A percentile compares a stretch with the other conserved stretches of the same genome.
Conservation (phyloP, 2,888 invertebrate genomes). For the Amiota mariae region DNA sequence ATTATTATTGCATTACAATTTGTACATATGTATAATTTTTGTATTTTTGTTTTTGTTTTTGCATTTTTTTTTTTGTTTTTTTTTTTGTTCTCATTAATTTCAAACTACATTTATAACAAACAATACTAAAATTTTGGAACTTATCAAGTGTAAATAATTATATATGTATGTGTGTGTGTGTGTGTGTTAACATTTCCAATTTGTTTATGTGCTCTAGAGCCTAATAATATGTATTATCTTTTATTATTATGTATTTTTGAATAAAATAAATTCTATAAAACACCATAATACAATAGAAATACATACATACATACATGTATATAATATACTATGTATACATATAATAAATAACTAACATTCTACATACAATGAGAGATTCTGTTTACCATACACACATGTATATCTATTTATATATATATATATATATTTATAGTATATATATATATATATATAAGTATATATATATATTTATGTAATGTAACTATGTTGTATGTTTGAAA, state of each 20-base stretch:
- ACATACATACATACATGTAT: not conserved
- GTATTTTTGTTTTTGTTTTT: constrained; percentile 23
- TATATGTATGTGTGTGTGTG: constrained; percentile 42
- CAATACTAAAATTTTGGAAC: constrained; percentile 39
- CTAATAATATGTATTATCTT: constrained; percentile 1
- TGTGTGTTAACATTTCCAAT: constrained; percentile 29
- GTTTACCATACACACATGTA: too few relatives aligned
- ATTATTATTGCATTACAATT: constrained; percentile 8
- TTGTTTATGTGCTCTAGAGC: constrained; percentile 18
- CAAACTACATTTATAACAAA: constrained; percentile 11
- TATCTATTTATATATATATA: too few relatives aligned
- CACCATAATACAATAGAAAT: constrained; percentile 2
- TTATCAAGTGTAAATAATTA: constrained; percentile 23
- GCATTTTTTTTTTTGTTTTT: constrained; percentile 45
- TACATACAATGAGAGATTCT: too few relatives aligned
- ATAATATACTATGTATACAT: too few relatives aligned
- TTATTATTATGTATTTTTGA: not conserved
- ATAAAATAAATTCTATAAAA: not conserved
- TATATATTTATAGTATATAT: not conserved
- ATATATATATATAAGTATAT: constrained; percentile 7
- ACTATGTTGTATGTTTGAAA: not conserved
- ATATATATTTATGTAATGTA: constrained; percentile 1
- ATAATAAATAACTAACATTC: too few relatives aligned
- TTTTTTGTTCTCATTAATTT: constrained; percentile 15
- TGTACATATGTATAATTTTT: constrained; percentile 17